Evolutionary conservation across 1,140 invertebrate genomes (phyloP).

Genomic region (Drosophila asahinai): DNA sequence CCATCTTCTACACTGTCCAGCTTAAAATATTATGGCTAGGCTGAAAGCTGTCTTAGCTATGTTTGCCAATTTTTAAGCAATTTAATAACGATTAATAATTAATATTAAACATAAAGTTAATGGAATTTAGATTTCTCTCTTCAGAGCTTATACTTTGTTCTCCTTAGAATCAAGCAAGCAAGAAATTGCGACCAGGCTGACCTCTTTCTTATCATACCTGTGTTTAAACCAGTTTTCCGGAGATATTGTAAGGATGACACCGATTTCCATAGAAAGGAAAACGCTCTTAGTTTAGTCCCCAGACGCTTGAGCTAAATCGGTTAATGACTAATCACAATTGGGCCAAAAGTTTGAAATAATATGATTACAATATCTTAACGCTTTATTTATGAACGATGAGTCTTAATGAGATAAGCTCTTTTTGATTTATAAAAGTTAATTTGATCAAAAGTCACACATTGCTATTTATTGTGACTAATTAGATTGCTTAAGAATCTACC

Average conservation of each 20-base stretch:
- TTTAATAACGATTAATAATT: not conserved
- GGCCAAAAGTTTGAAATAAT: not conserved
- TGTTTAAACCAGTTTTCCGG: not conserved
- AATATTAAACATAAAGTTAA: not conserved
- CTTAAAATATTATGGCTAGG: no score
- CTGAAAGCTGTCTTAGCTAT: no score
- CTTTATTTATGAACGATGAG: not conserved
- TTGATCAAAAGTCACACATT: not conserved
- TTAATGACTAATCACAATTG: not conserved
- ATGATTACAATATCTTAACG: not conserved
- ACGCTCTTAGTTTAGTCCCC: not conserved
- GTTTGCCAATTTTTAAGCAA: no score
- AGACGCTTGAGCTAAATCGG: constrained; percentile 1
- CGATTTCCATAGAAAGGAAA: constrained; percentile 12
- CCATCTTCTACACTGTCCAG: no score
- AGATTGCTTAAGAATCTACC: not conserved
- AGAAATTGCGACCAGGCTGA: constrained; percentile 2
- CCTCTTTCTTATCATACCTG: constrained; percentile 2
- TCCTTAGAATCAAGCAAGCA: not conserved
- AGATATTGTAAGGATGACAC: constrained; percentile 12
- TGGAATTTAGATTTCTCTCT: not conserved
- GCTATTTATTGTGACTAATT: not conserved
- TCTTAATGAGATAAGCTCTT: not conserved
- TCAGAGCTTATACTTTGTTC: not conserved
- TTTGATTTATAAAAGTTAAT: not conserved